Percentiles rank a stretch among this genome's conserved stretches.
Conservation (phyloP, 2,113 vertebrate species). For the Hepsetus odoe region DNA sequence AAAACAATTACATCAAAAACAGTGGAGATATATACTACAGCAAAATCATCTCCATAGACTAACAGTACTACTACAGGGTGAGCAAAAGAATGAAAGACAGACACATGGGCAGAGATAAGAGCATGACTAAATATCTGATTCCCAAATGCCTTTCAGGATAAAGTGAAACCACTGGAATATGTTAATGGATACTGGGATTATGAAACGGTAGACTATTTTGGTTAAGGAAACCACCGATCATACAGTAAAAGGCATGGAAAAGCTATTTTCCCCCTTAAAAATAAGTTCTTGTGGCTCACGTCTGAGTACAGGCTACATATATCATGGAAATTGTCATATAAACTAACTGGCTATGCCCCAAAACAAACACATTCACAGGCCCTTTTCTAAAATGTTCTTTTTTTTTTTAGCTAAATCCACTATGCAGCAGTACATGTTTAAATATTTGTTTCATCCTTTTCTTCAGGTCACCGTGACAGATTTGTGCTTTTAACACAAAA, state of each 20-base stretch:
- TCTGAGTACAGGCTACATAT: not conserved
- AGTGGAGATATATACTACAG: not conserved
- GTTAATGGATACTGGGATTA: not conserved
- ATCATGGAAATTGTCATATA: not conserved
- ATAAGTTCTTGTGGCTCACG: not conserved
- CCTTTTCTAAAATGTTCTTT: not conserved
- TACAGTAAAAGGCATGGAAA: slow-evolving; percentile 1
- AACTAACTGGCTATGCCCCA: not conserved
- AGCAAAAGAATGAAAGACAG: not conserved
- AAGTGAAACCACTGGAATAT: not conserved
- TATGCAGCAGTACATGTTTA: not conserved
- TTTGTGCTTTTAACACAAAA: not conserved
- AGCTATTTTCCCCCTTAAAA: not conserved
- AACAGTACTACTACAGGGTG: not conserved
- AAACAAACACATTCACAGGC: slow-evolving; percentile 1
- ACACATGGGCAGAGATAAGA: not conserved
- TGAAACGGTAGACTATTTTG: not conserved
- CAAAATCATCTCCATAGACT: slow-evolving; percentile 14
- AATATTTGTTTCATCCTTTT: not conserved
- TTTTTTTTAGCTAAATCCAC: not conserved
- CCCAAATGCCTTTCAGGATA: not conserved
- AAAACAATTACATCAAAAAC: slow-evolving; percentile 32
- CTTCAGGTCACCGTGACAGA: not conserved
- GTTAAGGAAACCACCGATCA: not conserved
- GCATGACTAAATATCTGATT: not conserved